Percentiles rank a stretch among this genome's conserved stretches.
Conservation (phyloP, 2,888 invertebrate species). For the Acanthosepion pharaonis region DNA sequence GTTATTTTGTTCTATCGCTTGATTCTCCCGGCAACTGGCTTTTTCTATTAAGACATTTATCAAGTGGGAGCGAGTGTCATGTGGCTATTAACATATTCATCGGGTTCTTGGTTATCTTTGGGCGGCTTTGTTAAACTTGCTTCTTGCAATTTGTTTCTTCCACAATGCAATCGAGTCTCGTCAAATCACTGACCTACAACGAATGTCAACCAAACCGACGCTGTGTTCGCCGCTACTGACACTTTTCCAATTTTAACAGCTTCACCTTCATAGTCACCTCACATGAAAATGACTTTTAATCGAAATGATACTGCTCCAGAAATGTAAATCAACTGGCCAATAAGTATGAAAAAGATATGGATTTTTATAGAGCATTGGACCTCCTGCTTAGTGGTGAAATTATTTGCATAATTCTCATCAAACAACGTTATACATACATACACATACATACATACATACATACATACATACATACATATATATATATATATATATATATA, state of each 20-base stretch:
- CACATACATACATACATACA: background rate
- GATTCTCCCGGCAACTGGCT: background rate
- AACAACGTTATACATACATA: background rate
- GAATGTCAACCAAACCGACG: background rate
- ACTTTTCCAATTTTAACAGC: background rate
- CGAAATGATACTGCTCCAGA: background rate
- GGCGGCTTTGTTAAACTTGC: background rate
- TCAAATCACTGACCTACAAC: background rate
- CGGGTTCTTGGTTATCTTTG: conserved; percentile 33
- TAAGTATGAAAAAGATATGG: background rate
- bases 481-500: background rate
- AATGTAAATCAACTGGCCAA: background rate
- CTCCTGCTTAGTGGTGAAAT: too few relatives aligned
- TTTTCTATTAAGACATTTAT: conserved; percentile 22
- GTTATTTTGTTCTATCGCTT: background rate
- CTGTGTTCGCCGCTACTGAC: background rate
- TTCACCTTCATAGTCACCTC: background rate
- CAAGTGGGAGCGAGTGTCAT: conserved; percentile 5
- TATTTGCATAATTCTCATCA: too few relatives aligned
- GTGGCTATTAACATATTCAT: conserved; percentile 15
- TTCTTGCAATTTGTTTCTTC: background rate
- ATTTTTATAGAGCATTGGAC: too few relatives aligned
- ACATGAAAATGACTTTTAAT: background rate
- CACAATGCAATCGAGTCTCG: background rate
- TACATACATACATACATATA: too few relatives aligned